Evolutionary conservation across 2,113 vertebrate genomes (phyloP), one percentile per base, ranked within the genome.

Genomic region (Dendropsophus ebraccatus): DNA sequence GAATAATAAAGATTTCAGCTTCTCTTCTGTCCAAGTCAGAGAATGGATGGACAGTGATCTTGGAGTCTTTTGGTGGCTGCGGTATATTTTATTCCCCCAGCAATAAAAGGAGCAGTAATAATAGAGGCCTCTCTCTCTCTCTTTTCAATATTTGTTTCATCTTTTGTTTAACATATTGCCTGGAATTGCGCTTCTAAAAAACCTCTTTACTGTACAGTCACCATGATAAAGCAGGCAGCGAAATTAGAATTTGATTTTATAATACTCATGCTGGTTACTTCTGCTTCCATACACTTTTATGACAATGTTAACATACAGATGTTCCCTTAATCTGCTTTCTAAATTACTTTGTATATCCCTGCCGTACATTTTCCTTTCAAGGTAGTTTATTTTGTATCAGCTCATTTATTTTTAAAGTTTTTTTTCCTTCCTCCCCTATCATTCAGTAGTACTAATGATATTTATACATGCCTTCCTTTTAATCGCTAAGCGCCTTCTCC

Each of bases 371-470:
- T 94, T 74, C 91, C 91, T 92, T 0, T 82, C 88, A 90, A 94
- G 91, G 90, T 86, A 47, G 89, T 91, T 93, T 93, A 93, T 93
- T 94, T 92, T 92, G 91, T 88, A 94, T 91, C 90, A 92, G 89
- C 88, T 94, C 92, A 92, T 94, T 94, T 94, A 92, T 94, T 94
- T 94, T 92, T 91, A 91, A 94, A 94, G 90, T 93, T 90, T 85
- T 90, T 90, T 88, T 88, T 90, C 49, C 47, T 88, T 90, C 49
- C 47, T 52, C 90, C 89, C 88, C 87, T 88, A 90, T 90, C 90
- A 91, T 90, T 88, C 89, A 89, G 88, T 90, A 90, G 87, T 73
- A 76, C 87, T 94, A 92, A 93, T 91, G 90, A 90, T 89, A 93
- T 90, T 92, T 91, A 89, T 90, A 89, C 80, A 87, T 87, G 82